Base-by-base conservation (phyloP, 2,888 invertebrate species). In the Crematogaster levior region DNA sequence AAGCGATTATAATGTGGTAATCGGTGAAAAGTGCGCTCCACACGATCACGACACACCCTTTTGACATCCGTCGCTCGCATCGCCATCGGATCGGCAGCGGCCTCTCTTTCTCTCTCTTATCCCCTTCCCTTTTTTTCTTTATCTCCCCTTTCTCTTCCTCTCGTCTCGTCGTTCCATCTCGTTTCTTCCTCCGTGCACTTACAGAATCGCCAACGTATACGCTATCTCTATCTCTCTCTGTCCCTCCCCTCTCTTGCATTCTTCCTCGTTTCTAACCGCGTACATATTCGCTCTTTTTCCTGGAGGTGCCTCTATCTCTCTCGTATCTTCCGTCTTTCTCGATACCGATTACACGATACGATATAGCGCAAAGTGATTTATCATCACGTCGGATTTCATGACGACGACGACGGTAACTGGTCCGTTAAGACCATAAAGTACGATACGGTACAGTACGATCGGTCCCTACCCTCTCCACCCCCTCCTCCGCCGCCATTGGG, bases 11-110 rank as follows among this genome's bases (percentile, higher is more conserved):
- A 27, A 46, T 40, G 81, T 56, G 15, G 66, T 40, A 75, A 60
- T n/a, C 48, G 63, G 75, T 77, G 77, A 66, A 73, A 58, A 77
- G 77, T 77, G 65, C 34, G 56, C 63, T 68, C 66, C 51, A 58
- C 53, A 81, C 68, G 30, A 68, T 84, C 90, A 51, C 74, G 92
- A 92, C 92, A 92, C 92, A 92, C 92, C 92, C 92, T 92, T 91
- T 91, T 90, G 91, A 92, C 92, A 91, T 92, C 89, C 89, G 91
- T 91, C 88, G 77, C 66, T 91, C 89, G 82, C 85, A 88, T 89
- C 91, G 89, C 85, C 91, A 88, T 90, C 87, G 84, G 84, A 84
- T 85, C 81, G 53, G 82, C 46, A 74, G 65, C 75, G 75, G 40
- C 65, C 53, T 77, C 34, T 65, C 53, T 66, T 18, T 24, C 12